phyloP scores from a whole-genome alignment of 1,140 invertebrate genomes.

The Lucilia cuprina region DNA sequence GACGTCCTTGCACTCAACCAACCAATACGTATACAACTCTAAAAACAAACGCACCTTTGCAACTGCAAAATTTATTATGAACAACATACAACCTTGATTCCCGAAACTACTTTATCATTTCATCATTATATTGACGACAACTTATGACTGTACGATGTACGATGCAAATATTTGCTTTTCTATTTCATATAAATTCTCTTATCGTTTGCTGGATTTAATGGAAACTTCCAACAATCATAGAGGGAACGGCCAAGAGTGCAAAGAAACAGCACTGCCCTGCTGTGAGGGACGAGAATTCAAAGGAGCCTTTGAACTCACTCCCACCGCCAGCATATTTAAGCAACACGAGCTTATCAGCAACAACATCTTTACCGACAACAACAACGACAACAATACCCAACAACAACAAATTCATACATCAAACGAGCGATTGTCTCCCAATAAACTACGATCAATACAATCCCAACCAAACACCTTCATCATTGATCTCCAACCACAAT shows the following conservation, averaged over 20 bases:
- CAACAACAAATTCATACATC: slow-evolving; percentile 37
- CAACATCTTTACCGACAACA: slow-evolving; percentile 39
- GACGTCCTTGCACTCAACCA: background rate
- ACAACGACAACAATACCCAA: slow-evolving; percentile 47
- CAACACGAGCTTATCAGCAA: slow-evolving; percentile 22
- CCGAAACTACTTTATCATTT: background rate
- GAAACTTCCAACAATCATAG: slow-evolving; percentile 10
- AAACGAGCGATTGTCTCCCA: slow-evolving; percentile 40
- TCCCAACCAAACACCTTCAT: slow-evolving; percentile 43
- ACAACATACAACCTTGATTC: background rate
- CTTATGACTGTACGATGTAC: background rate
- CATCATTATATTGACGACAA: background rate
- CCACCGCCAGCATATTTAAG: slow-evolving; percentile 44
- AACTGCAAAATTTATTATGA: too few relatives aligned
- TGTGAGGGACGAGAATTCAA: slow-evolving; percentile 29
- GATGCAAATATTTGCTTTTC: background rate
- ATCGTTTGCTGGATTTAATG: background rate
- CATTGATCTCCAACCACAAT: slow-evolving; percentile 42
- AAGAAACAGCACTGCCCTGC: slow-evolving; percentile 37
- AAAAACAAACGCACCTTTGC: too few relatives aligned
- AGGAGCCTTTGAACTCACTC: slow-evolving; percentile 40
- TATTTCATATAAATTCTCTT: background rate
- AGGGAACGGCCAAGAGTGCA: slow-evolving; percentile 29
- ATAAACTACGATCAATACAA: slow-evolving; percentile 41
- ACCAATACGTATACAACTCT: background rate